Conservation (phyloP, 1,140 invertebrate species). For the Panagrolaimus sp. region DNA sequence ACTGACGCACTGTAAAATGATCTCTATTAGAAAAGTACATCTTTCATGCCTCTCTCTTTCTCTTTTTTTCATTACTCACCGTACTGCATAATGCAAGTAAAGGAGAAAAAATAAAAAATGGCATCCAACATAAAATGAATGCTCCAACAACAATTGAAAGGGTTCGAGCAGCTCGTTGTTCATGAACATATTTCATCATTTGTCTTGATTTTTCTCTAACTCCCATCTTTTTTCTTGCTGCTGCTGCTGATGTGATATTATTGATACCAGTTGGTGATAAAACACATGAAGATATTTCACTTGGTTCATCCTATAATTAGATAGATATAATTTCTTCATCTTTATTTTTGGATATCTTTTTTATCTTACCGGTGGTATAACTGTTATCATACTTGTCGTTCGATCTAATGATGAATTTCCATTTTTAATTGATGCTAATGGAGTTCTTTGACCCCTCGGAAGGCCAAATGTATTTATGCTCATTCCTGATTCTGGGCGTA, state of each 20-base stretch:
- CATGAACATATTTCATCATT: conserved; percentile 58
- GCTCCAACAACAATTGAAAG: conserved; percentile 88
- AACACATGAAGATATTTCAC: conserved; percentile 6
- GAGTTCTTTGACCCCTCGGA: not conserved
- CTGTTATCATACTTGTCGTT: conserved; percentile 24
- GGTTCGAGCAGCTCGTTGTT: conserved; percentile 72
- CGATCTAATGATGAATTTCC: conserved; percentile 10
- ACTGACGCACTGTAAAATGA: conserved; percentile 58
- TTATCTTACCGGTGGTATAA: not conserved
- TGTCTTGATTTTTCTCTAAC: conserved; percentile 56
- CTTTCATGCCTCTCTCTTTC: too few species aligned
- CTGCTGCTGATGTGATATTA: not conserved
- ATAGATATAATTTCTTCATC: conserved; percentile 6
- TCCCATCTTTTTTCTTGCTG: conserved; percentile 28
- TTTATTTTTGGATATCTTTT: conserved; percentile 11
- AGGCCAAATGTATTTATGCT: conserved; percentile 18
- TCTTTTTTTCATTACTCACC: conserved; percentile 24
- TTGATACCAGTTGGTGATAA: conserved; percentile 1
- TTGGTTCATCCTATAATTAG: conserved; percentile 7
- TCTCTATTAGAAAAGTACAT: conserved; percentile 26
- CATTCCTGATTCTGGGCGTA: conserved; percentile 2
- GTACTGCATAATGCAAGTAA: conserved; percentile 74
- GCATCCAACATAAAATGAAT: conserved; percentile 88
- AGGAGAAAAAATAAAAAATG: conserved; percentile 91
- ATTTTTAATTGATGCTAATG: not conserved